These are phyloP conservation scores for Heliornis fulica DNA, from an alignment of 2,113 vertebrate genomes.

Conservation along the genomic window DNA sequence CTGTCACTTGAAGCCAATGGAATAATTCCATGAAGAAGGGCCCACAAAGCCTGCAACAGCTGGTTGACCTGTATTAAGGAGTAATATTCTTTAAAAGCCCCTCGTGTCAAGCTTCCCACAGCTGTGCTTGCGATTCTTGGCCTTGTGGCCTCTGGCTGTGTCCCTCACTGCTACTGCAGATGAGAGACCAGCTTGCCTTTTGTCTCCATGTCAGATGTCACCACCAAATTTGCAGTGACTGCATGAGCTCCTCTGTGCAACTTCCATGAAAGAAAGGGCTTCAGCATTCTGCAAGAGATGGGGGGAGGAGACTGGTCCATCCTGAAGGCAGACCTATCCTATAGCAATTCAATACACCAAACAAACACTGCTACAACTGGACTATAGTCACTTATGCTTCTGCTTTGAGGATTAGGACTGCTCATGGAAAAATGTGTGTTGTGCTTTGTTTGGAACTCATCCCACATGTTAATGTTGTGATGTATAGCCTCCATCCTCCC, in stretches of 20 bases:
- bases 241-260: not conserved
- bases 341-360: not conserved
- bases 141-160: not conserved
- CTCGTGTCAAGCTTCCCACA: not conserved
- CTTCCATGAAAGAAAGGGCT: not conserved
- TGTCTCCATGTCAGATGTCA: rapidly evolving
- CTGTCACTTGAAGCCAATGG: not conserved
- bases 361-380: not conserved
- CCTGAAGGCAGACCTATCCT: not conserved
- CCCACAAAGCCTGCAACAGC: not conserved
- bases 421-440: slow-evolving; percentile 14
- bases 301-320: not conserved
- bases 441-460: slow-evolving; percentile 43
- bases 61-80: not conserved
- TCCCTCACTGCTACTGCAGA: not conserved
- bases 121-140: rapidly evolving
- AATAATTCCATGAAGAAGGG: not conserved
- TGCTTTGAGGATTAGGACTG: slow-evolving; percentile 19
- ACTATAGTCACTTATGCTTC: not conserved
- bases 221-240: not conserved
- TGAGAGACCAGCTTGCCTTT: not conserved
- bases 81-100: not conserved
- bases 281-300: not conserved
- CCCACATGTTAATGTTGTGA: not conserved
- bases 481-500: slow-evolving; percentile 15